These are phyloP conservation scores for Morinoia aosen DNA, from an alignment of 2,888 invertebrate species.

Conservation along the genomic window DNA sequence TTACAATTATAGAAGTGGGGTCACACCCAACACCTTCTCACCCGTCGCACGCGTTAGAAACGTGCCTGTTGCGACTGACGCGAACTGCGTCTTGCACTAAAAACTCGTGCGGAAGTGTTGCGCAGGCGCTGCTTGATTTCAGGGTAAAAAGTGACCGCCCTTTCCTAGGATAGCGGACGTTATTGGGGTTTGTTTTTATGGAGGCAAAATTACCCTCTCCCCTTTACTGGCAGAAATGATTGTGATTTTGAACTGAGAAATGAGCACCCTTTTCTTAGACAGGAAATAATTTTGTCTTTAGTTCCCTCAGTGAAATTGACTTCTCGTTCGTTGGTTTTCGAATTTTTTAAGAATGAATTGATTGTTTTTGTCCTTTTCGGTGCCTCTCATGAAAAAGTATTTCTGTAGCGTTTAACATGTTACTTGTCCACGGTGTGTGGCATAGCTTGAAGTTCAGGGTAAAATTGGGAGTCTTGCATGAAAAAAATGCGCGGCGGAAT, in stretches of 20 bases:
- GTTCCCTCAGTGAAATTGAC: neutral
- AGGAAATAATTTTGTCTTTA: neutral
- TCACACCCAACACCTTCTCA: neutral
- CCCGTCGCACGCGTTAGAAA: neutral
- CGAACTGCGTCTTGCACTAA: neutral
- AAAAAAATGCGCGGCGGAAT: neutral
- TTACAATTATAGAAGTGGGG: neutral
- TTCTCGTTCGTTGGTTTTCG: neutral
- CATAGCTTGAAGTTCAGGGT: neutral
- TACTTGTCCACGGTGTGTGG: neutral
- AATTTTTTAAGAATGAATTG: neutral
- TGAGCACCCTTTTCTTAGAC: neutral
- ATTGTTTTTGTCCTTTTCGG: neutral
- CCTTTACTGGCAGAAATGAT: neutral
- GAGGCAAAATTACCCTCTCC: neutral
- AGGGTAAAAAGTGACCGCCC: constrained; percentile 3
- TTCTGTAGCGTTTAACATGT: neutral
- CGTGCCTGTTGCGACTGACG: neutral
- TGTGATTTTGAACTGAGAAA: neutral
- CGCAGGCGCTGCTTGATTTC: neutral
- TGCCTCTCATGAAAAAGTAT: neutral
- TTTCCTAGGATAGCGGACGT: neutral
- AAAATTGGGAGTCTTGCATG: neutral
- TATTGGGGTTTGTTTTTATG: neutral
- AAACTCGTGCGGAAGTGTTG: neutral